phyloP scores from a whole-genome alignment of 2,888 invertebrate species.

The Cephus runcator region DNA sequence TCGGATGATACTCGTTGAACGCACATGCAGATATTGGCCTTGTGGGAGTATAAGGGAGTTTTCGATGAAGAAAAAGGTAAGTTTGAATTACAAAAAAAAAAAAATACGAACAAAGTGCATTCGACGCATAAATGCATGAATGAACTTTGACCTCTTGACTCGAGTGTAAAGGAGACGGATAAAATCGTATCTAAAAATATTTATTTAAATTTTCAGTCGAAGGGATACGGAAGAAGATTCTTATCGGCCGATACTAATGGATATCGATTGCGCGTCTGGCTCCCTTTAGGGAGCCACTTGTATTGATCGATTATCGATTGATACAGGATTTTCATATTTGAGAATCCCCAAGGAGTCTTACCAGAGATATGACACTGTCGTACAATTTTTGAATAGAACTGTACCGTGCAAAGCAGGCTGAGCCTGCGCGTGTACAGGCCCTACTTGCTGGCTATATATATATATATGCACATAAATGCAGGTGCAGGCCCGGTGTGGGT shows the following conservation, averaged over 20 bases:
- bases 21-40: not conserved
- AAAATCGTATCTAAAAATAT: not conserved
- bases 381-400: not conserved
- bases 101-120: not conserved
- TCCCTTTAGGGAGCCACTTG: not conserved
- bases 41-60: not conserved
- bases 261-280: not conserved
- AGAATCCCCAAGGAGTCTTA: not conserved
- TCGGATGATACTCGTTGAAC: not conserved
- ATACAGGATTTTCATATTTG: not conserved
- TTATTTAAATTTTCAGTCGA: not conserved
- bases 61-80: not conserved
- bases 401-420: not conserved
- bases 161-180: not conserved
- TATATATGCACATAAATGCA: not conserved
- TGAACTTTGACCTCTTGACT: not conserved
- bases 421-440: not conserved
- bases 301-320: not conserved
- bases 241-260: not conserved
- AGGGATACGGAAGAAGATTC: not conserved
- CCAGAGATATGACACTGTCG: not conserved
- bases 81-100: not conserved
- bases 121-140: not conserved
- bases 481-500: constrained; percentile 25
- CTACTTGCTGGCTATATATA: not conserved